A percentile compares a stretch with the other conserved stretches of the same genome.
These are phyloP conservation scores for Plutella xylostella DNA, from an alignment of 2,888 invertebrate genomes.

Conservation along the genomic window DNA sequence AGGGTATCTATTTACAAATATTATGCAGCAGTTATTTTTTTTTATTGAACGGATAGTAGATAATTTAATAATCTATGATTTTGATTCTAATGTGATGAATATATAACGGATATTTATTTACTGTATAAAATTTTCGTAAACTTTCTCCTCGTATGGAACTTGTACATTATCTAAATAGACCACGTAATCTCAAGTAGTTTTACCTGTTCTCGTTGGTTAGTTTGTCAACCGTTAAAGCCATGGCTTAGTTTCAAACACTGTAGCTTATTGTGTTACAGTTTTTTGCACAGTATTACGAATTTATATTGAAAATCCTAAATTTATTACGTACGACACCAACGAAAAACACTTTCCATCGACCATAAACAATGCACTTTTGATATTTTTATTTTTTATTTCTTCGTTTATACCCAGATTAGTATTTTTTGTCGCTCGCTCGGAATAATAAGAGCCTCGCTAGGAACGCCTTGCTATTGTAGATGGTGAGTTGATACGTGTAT, in stretches of 20 bases:
- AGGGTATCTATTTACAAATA: no score
- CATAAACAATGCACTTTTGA: no score
- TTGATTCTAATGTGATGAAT: no score
- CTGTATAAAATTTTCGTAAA: not conserved
- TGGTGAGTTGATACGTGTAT: no score
- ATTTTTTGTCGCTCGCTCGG: no score
- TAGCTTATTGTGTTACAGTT: not conserved
- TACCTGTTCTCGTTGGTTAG: slow-evolving; percentile 60
- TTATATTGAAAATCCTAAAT: slow-evolving; percentile 7
- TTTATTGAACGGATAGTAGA: not conserved
- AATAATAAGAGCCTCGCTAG: no score
- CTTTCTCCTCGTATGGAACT: not conserved
- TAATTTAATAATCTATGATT: no score
- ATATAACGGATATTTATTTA: no score
- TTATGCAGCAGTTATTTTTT: not conserved
- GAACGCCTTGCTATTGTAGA: no score
- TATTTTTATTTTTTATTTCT: no score
- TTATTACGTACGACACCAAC: slow-evolving; percentile 12
- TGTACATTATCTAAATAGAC: slow-evolving; percentile 4
- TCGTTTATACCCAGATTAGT: no score
- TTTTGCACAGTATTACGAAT: not conserved
- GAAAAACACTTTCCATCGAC: slow-evolving; percentile 6
- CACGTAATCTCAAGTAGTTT: slow-evolving; percentile 21
- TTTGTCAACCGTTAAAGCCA: slow-evolving; percentile 57
- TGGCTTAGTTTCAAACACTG: slow-evolving; percentile 15